Base-by-base conservation (phyloP, 92 coral and sea anemone species). In the Paragorgia papillata region DNA sequence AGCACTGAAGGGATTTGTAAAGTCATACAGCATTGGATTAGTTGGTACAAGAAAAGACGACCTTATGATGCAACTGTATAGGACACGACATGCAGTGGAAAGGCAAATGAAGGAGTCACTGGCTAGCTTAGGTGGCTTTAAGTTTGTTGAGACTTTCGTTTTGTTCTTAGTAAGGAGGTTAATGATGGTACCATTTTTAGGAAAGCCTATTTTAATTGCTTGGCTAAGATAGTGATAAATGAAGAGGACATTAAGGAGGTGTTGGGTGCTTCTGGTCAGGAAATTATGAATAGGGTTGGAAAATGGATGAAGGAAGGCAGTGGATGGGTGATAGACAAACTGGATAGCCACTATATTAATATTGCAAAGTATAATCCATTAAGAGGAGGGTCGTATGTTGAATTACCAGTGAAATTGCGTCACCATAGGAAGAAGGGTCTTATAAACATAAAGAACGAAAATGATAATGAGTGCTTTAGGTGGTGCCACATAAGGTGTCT, bases 401-500 rank as follows among this genome's bases (percentile, higher is more conserved):
- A 51, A 51, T 22, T 51, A 51, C 58, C 58, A 5, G 7, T 3
- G 26, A 17, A 51, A 22, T 51, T 51, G n/a, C 21, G n/a, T 3
- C 20, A 22, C 17, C 21, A 17, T 17, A 51, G 58, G 17, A 43
- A 43, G 26, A 37, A 37, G 10, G 58, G 58, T 17, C 26, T 51
- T 17, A 51, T 51, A 5, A 51, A 51, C n/a, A 3, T 51, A 51
- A 5, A 51, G 26, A 5, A 51, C 17, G 10, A 37, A 4, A 51
- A n/a, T 5, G 58, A 51, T 51, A 51, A 22, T 51, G 58, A 51
- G 58, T 51, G 58, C n/a, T 51, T 17, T 51, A 51, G 58, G 65
- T 66, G 84, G 71, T 80, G 84, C 68, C 84, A 80, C 18, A 69
- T 80, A 24, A 73, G 86, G 28, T 37, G 64, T 24, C 35, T 82